phyloP scores from a whole-genome alignment of 2,113 vertebrate genomes.

The Lontra canadensis region DNA sequence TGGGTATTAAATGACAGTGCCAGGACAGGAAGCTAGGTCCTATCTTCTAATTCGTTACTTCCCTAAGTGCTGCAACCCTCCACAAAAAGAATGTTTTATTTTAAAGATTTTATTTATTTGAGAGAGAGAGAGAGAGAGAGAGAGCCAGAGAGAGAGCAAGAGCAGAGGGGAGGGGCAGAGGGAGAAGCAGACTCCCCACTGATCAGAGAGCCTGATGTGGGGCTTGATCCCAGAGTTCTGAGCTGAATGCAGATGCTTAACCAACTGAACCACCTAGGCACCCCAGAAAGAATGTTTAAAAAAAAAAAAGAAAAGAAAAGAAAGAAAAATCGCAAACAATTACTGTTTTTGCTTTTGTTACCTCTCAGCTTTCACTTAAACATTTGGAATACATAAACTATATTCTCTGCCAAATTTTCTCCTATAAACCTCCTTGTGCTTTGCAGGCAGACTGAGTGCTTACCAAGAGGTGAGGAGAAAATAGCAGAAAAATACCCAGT shows the following conservation, averaged over 20 bases:
- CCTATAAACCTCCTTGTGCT: background rate
- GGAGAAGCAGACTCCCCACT: background rate
- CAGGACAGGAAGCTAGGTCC: background rate
- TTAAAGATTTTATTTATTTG: background rate
- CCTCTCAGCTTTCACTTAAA: background rate
- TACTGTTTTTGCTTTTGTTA: background rate
- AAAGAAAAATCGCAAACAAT: background rate
- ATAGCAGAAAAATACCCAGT: background rate
- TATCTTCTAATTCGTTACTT: background rate
- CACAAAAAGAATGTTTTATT: background rate
- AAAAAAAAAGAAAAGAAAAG: no score
- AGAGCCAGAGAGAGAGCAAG: background rate
- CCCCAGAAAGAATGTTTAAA: background rate
- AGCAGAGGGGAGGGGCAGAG: background rate
- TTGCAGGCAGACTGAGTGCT: background rate
- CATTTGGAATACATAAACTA: background rate
- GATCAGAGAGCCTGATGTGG: background rate
- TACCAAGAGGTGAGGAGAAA: background rate
- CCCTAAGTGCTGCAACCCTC: background rate
- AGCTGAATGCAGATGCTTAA: background rate
- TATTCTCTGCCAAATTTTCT: background rate
- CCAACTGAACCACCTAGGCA: background rate
- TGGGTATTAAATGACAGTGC: background rate
- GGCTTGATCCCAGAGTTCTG: background rate
- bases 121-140: background rate